These are phyloP conservation scores for Caerostris darwini DNA, from an alignment of 1,140 invertebrate genomes.

Conservation along the genomic window DNA sequence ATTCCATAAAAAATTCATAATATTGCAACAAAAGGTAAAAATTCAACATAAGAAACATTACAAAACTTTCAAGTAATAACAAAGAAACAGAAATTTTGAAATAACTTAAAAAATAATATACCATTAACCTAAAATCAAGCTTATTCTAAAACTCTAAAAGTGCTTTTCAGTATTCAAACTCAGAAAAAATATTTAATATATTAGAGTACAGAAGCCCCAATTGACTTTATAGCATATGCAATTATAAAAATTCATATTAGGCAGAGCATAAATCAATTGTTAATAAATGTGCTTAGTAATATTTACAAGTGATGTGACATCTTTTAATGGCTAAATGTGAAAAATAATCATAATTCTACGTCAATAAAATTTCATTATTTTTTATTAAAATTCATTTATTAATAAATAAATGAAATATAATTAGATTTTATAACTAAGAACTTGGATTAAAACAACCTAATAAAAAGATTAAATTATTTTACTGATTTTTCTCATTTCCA, in stretches of 20 bases:
- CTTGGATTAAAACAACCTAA: too few species aligned
- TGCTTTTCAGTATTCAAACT: background rate
- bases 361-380: too few species aligned
- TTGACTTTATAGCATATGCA: background rate
- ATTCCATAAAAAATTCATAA: background rate
- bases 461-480: too few species aligned
- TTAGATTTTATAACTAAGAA: too few species aligned
- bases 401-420: too few species aligned
- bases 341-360: too few species aligned
- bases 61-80: slow-evolving; percentile 4
- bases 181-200: background rate
- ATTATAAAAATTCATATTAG: background rate
- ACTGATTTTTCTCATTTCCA: too few species aligned
- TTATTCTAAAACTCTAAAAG: too few species aligned
- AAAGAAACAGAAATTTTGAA: background rate
- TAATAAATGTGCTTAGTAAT: background rate
- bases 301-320: background rate
- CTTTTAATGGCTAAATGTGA: too few species aligned
- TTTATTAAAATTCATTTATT: too few species aligned
- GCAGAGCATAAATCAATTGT: background rate
- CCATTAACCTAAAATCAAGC: background rate
- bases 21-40: slow-evolving; percentile 6
- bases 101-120: slow-evolving; percentile 21
- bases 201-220: background rate
- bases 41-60: slow-evolving; percentile 23